Conservation (phyloP, 2,113 vertebrate species). For the Erinaceus europaeus region DNA sequence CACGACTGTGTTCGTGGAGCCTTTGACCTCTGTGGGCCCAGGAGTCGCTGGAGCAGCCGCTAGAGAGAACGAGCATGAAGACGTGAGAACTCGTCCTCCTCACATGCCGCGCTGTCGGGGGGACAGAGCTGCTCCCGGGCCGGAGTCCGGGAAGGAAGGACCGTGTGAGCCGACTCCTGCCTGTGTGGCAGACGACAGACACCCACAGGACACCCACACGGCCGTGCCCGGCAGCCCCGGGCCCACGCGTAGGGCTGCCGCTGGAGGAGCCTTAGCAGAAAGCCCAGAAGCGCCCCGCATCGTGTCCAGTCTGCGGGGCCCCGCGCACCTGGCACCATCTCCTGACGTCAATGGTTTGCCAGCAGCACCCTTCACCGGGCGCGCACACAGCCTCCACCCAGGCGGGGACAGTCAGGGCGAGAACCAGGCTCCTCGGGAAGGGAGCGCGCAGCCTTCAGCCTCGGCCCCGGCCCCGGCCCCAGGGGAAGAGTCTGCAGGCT, state of each 20-base stretch:
- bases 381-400: no score
- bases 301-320: neutral
- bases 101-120: conserved; percentile 51
- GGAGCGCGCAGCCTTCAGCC: no score
- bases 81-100: conserved; percentile 53
- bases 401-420: neutral
- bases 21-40: conserved; percentile 55
- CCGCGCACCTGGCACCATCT: no score
- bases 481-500: no score
- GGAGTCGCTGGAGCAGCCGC: conserved; percentile 61
- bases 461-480: no score
- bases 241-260: neutral
- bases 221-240: neutral
- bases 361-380: no score
- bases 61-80: conserved; percentile 55
- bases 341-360: no score
- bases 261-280: conserved; percentile 30
- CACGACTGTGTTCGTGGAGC: conserved; percentile 64
- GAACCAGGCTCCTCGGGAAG: neutral
- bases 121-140: conserved; percentile 33
- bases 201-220: conserved; percentile 39
- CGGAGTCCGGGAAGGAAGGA: conserved; percentile 60
- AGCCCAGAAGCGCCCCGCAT: conserved; percentile 35
- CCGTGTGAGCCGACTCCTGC: conserved; percentile 17
- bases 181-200: conserved; percentile 69